Base-by-base conservation (phyloP, 2,888 invertebrate species). In the Clusia tigrina region DNA sequence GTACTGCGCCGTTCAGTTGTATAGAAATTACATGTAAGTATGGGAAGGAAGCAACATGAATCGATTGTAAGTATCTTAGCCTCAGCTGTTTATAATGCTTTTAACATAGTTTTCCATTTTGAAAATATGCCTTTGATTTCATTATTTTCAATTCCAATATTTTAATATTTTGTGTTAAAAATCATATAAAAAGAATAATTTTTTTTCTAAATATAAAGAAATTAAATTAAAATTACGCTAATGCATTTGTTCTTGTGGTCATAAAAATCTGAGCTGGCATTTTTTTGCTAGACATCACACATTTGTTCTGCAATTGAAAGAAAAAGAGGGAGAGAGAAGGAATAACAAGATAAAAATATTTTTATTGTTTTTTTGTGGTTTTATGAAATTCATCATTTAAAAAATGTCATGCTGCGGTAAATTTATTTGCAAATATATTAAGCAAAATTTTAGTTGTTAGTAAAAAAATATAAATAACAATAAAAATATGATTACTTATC, bases 211-310 rank as follows among this genome's bases (percentile, higher is more conserved):
- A 32, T 32, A 9, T 32, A 32, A 32, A 32, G 12, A 32, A 32
- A 32, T 32, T 32, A 9, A 32, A 32, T 32, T 32, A 9, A 32
- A 32, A 52, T 65, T 63, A 64, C 60, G 65, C 65, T 60, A 63
- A 53, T 60, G 69, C 64, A 66, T 71, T 73, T 60, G 76, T 63
- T 71, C 78, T 78, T 62, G 80, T 71, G 70, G 78, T 81, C 75
- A 81, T 74, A 76, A 81, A 81, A 70, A 81, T 78, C 71, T 78
- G 76, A 70, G 78, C 76, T 67, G 77, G 69, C 69, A 74, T 74
- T 70, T 79, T 77, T 69, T 71, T 73, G 71, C 66, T 71, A 69
- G 81, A 71, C 81, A 81, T 83, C 81, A 83, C 80, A 83, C 83
- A 82, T 81, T 81, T 77, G 83, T 83, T 80, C 83, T 83, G 79